Conservation (phyloP, 2,888 invertebrate species). For the Atherix ibis region DNA sequence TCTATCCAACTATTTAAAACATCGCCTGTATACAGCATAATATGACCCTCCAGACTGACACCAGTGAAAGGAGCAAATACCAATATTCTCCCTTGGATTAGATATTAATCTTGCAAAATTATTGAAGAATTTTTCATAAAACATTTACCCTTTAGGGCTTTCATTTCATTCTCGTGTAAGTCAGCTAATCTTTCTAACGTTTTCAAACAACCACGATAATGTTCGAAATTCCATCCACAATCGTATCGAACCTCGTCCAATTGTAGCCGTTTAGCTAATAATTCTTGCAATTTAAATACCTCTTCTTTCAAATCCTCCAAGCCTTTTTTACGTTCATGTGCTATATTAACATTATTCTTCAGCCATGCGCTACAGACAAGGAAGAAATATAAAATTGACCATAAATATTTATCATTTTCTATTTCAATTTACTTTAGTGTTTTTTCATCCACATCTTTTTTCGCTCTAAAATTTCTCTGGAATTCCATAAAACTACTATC, state of each 20-base stretch:
- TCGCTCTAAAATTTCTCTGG: constrained; percentile 12
- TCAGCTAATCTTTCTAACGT: constrained; percentile 61
- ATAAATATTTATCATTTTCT: constrained; percentile 16
- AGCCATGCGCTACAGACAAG: constrained; percentile 50
- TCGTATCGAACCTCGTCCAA: constrained; percentile 55
- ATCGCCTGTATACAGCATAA: constrained; percentile 83
- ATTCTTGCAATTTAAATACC: constrained; percentile 37
- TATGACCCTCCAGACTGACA: constrained; percentile 76
- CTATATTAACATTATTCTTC: constrained; percentile 48
- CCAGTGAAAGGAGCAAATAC: constrained; percentile 84
- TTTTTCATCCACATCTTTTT: constrained; percentile 10
- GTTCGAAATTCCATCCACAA: constrained; percentile 76
- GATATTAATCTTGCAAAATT: background rate
- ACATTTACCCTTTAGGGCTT: constrained; percentile 41
- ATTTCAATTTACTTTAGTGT: constrained; percentile 14
- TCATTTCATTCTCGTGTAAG: constrained; percentile 57
- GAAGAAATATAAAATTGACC: constrained; percentile 6
- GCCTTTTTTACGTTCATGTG: constrained; percentile 48
- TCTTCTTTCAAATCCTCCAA: constrained; percentile 55
- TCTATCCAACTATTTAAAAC: constrained; percentile 88
- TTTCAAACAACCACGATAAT: constrained; percentile 78
- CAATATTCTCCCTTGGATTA: constrained; percentile 47
- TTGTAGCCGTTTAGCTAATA: constrained; percentile 31
- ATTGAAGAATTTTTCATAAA: background rate
- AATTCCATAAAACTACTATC: constrained; percentile 12